phyloP scores from a whole-genome alignment of 2,113 vertebrate species.

The Bufo gargarizans region DNA sequence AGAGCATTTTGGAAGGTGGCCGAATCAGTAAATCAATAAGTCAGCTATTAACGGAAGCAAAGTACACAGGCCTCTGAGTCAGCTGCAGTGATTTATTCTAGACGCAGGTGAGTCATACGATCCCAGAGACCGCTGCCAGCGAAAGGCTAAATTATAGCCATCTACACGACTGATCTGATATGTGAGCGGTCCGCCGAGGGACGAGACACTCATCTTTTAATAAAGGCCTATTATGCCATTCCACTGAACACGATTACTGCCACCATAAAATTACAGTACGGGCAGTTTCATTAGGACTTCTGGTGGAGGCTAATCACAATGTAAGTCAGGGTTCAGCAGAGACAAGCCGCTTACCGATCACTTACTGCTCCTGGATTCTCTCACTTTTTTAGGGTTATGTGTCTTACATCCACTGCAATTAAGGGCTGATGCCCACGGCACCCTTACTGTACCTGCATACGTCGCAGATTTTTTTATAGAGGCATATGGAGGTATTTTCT shows the following conservation, averaged over 20 bases:
- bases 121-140: neutral
- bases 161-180: neutral
- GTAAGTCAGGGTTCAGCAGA: too few species aligned
- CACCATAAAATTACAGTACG: neutral
- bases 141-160: neutral
- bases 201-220: neutral
- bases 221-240: conserved; percentile 1
- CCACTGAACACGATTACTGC: neutral
- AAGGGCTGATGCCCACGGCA: too few species aligned
- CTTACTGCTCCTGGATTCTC: too few species aligned
- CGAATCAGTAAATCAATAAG: conserved; percentile 44
- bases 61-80: neutral
- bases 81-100: conserved; percentile 17
- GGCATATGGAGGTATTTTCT: too few species aligned
- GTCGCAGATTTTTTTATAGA: too few species aligned
- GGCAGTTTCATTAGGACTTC: too few species aligned
- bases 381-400: too few species aligned
- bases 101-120: neutral
- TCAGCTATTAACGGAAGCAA: conserved; percentile 19
- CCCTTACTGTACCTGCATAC: too few species aligned
- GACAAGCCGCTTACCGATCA: too few species aligned
- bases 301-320: neutral
- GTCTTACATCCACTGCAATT: too few species aligned
- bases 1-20: conserved; percentile 34
- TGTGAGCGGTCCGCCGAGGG: neutral